Percentiles rank a stretch among this genome's conserved stretches.
Evolutionary conservation across 2,888 invertebrate species (phyloP).

Genomic region (Netelia inedita): DNA sequence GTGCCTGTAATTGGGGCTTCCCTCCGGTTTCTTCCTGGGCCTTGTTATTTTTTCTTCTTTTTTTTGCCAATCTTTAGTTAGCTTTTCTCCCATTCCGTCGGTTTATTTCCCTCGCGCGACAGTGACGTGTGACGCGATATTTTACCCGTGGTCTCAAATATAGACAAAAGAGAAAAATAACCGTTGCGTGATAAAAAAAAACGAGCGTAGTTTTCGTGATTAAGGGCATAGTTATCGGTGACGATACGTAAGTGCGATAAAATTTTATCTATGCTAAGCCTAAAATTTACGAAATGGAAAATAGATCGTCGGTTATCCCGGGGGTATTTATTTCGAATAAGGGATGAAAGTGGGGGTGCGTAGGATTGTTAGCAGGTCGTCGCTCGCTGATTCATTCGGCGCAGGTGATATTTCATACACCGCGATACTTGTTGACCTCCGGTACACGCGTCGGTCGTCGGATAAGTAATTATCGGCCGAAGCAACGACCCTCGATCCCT

Average conservation of each 20-base stretch:
- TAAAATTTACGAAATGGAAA: no score
- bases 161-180: no score
- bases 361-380: background rate
- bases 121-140: background rate
- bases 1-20: conserved; percentile 59
- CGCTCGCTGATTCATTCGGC: conserved; percentile 3
- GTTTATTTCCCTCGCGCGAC: background rate
- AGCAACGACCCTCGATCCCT: conserved; percentile 24
- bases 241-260: no score
- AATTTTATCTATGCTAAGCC: no score
- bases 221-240: no score
- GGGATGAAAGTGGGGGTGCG: background rate
- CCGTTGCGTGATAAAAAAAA: no score
- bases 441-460: conserved; percentile 13
- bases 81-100: background rate
- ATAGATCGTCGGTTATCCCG: no score
- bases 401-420: conserved; percentile 32
- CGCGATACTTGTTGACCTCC: conserved; percentile 32
- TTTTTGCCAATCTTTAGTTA: conserved; percentile 3
- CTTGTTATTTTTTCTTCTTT: conserved; percentile 2
- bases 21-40: background rate
- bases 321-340: no score
- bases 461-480: conserved; percentile 50
- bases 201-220: no score
- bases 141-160: no score